Evolutionary conservation across 2,888 invertebrate genomes (phyloP).

Genomic region (Rhingia campestris): DNA sequence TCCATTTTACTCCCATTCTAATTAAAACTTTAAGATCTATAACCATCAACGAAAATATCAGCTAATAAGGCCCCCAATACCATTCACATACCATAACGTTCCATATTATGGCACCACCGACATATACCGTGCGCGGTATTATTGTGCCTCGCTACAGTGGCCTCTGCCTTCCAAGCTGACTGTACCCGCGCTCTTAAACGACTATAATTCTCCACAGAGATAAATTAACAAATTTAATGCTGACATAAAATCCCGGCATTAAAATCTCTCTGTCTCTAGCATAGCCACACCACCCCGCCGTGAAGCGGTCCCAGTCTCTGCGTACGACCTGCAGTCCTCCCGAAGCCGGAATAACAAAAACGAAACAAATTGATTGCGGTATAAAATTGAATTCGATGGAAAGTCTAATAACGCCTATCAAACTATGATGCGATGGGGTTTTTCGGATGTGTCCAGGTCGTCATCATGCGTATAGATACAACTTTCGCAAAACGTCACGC

Average conservation of each 20-base stretch:
- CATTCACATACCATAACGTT: constrained; percentile 72
- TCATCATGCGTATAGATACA: constrained; percentile 1
- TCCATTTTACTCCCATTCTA: constrained; percentile 68
- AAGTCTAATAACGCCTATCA: constrained; percentile 63
- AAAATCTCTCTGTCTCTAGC: constrained; percentile 75
- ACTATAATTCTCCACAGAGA: constrained; percentile 77
- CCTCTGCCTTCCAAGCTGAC: constrained; percentile 51
- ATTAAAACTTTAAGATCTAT: constrained; percentile 74
- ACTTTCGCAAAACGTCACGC: constrained; percentile 56
- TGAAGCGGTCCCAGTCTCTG: not conserved
- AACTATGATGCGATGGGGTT: constrained; percentile 19
- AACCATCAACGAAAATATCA: constrained; percentile 70
- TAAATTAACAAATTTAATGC: constrained; percentile 79
- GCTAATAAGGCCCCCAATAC: constrained; percentile 72
- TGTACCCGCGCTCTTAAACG: constrained; percentile 65
- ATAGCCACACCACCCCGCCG: constrained; percentile 4
- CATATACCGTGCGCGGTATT: constrained; percentile 25
- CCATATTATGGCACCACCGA: constrained; percentile 52
- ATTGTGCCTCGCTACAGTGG: constrained; percentile 19
- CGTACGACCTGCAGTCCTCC: not conserved
- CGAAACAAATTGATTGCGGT: constrained; percentile 56
- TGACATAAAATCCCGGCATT: constrained; percentile 78
- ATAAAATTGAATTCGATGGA: constrained; percentile 67
- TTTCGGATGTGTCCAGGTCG: constrained; percentile 38
- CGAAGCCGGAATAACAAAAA: constrained; percentile 28